phyloP scores from a whole-genome alignment of 2,888 invertebrate species.

The Pollenia labialis region DNA sequence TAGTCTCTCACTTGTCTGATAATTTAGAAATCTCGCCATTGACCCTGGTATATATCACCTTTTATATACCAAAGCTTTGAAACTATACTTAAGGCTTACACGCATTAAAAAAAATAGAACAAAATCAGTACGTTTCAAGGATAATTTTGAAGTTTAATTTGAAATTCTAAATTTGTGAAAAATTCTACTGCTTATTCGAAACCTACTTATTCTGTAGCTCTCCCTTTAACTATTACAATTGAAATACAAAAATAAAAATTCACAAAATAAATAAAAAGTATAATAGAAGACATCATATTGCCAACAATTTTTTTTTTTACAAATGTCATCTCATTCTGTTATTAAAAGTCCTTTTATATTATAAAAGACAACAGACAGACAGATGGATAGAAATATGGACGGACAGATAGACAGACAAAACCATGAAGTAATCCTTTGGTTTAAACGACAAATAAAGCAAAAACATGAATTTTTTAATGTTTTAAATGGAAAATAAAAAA shows the following conservation, averaged over 20 bases:
- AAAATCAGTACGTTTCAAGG: too few species aligned
- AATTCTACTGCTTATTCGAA: too few species aligned
- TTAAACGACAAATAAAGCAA: constrained; percentile 36
- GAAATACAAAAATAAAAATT: constrained; percentile 26
- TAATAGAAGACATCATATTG: constrained; percentile 55
- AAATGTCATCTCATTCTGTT: constrained; percentile 73
- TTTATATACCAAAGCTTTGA: too few species aligned
- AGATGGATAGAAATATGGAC: constrained; percentile 32
- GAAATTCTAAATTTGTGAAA: too few species aligned
- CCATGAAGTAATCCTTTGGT: constrained; percentile 72
- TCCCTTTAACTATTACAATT: neutral
- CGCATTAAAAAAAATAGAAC: too few species aligned
- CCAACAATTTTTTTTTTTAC: constrained; percentile 58
- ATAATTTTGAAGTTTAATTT: too few species aligned
- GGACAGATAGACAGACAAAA: constrained; percentile 50
- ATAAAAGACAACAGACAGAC: constrained; percentile 39
- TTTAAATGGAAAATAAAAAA: constrained; percentile 45
- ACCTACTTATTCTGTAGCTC: neutral
- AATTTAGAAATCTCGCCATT: too few species aligned
- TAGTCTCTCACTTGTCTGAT: too few species aligned
- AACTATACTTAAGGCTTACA: too few species aligned
- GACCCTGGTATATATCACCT: too few species aligned
- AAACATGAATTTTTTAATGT: constrained; percentile 64
- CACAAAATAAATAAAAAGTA: constrained; percentile 7
- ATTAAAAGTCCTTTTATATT: constrained; percentile 64